Conservation (phyloP, 2,797 vertebrate genomes). For the Poecilia gillii region DNA sequence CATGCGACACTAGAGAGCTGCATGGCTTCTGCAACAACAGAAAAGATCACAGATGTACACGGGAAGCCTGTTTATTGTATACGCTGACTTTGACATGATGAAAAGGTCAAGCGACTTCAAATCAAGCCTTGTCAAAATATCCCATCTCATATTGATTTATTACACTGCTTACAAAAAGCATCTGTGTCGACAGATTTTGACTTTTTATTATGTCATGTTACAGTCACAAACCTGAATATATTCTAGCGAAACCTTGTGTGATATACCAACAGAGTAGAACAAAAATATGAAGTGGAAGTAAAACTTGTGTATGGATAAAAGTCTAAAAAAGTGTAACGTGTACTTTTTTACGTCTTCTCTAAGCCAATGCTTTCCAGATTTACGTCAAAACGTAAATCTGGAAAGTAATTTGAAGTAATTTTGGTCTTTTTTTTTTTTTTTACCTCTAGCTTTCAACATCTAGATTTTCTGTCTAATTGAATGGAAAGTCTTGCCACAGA, state of each 20-base stretch:
- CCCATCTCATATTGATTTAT: background rate
- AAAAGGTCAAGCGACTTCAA: constrained; percentile 19
- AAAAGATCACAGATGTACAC: constrained; percentile 54
- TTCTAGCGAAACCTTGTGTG: background rate
- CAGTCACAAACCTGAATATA: background rate
- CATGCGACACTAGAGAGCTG: constrained; percentile 41
- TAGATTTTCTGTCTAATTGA: background rate
- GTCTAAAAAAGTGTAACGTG: background rate
- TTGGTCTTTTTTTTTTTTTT: background rate
- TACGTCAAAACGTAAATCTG: too few relatives aligned
- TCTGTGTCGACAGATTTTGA: background rate
- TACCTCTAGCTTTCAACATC: background rate
- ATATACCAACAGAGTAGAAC: background rate
- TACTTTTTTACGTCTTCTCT: background rate
- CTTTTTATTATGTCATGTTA: background rate
- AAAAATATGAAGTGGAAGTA: background rate
- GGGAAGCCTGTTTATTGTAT: constrained; percentile 46
- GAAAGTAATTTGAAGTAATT: too few relatives aligned
- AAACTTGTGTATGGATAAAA: background rate
- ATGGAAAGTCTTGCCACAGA: background rate
- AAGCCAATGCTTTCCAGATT: background rate
- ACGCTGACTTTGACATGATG: constrained; percentile 26
- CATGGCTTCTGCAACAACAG: constrained; percentile 43
- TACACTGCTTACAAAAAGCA: background rate
- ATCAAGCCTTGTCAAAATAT: background rate